phyloP scores from a whole-genome alignment of 1,140 invertebrate genomes.

The Chironomus tepperi region DNA sequence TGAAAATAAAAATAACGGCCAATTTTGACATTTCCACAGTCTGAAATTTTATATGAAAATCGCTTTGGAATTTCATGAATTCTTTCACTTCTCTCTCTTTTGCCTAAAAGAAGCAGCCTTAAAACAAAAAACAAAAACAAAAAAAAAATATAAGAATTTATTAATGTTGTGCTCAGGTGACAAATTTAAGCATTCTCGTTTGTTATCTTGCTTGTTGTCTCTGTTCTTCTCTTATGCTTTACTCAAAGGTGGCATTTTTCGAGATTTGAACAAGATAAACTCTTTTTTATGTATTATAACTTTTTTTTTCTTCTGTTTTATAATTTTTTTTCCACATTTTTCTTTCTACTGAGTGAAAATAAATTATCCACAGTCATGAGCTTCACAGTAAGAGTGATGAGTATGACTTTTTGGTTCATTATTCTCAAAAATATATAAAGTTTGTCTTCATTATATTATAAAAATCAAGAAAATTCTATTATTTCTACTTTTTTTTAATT shows the following conservation, averaged over 20 bases:
- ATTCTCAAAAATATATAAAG: no score
- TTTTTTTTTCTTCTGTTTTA: no score
- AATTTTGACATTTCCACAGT: no score
- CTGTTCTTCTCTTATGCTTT: not conserved
- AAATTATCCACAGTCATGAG: no score
- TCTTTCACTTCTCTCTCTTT: not conserved
- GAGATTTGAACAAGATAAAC: slow-evolving; percentile 20
- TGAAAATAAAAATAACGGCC: no score
- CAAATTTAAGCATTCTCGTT: slow-evolving; percentile 20
- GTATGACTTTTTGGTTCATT: no score
- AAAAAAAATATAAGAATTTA: not conserved
- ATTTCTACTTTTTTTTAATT: no score
- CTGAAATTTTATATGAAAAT: not conserved
- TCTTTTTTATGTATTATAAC: not conserved
- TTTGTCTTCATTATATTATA: no score
- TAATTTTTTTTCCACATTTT: no score
- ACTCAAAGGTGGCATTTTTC: slow-evolving; percentile 19
- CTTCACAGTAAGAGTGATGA: no score
- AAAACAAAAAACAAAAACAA: not conserved
- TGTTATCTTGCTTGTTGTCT: not conserved
- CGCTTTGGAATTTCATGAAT: not conserved
- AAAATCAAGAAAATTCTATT: no score
- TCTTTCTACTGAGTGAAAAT: no score
- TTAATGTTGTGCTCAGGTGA: slow-evolving; percentile 20
- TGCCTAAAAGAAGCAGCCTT: not conserved